Conservation (phyloP, 2,797 vertebrate species). For the Amblyopsis hoosieri region DNA sequence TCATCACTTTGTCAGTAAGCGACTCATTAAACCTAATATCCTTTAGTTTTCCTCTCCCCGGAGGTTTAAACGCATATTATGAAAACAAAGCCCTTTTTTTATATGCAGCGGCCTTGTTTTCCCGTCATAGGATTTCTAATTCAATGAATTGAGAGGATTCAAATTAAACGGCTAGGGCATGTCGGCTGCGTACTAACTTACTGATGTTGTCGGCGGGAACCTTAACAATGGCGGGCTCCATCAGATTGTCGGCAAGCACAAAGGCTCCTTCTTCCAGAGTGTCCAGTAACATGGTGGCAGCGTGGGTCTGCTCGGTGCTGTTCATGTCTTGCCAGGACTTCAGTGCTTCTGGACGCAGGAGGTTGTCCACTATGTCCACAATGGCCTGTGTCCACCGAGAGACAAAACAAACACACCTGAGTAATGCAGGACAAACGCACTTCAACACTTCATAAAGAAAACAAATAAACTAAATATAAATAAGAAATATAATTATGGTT, state of each 20-base stretch:
- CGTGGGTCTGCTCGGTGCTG: constrained; percentile 95
- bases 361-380: constrained; percentile 98
- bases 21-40: constrained; percentile 72
- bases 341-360: constrained; percentile 93
- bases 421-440: constrained; percentile 35
- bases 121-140: constrained; percentile 41
- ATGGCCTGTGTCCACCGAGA: constrained; percentile 87
- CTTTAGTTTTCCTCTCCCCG: constrained; percentile 55
- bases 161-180: constrained; percentile 40
- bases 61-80: constrained; percentile 69
- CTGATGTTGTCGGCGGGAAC: constrained; percentile 98
- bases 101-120: constrained; percentile 52
- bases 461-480: constrained; percentile 16
- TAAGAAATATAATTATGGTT: neutral
- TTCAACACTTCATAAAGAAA: constrained; percentile 37
- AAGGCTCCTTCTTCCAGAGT: constrained; percentile 98
- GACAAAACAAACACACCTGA: constrained; percentile 27
- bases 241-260: constrained; percentile 96
- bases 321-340: constrained; percentile 99
- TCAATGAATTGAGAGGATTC: constrained; percentile 49
- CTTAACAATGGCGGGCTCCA: constrained; percentile 94
- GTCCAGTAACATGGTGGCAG: constrained; percentile 98
- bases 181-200: constrained; percentile 74
- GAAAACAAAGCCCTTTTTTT: constrained; percentile 68
- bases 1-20: constrained; percentile 76